Evolutionary conservation across 2,797 vertebrate species (phyloP), one percentile per base, ranked within the genome.

Genomic region (Manis pentadactyla): DNA sequence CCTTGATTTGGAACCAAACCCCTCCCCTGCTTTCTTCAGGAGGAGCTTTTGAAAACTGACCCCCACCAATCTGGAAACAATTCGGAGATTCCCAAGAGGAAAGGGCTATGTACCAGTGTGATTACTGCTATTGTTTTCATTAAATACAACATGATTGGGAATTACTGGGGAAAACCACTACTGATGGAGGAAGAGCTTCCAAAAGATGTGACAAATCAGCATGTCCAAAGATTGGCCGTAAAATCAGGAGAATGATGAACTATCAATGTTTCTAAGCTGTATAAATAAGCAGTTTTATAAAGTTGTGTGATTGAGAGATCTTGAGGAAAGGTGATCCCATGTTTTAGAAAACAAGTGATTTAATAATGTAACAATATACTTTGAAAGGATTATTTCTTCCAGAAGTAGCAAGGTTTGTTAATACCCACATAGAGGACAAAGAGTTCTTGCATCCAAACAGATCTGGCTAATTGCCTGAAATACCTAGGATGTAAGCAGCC

Each of bases 41-140:
- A 78, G 39, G 66, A 93, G 39, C 71, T 90, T 96, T 97, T 94
- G 79, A 88, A 97, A 95, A 91, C 87, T 55, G 73, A 78, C 74
- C 69, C 63, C 19, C n/a, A 57, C 59, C 68, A 89, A 94, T 97
- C 96, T 97, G 97, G 96, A 98, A 97, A 71, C 53, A 39, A 96
- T 98, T 92, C 92, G 79, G 79, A 93, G 64, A 89, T n/a, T 85
- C 97, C 94, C 94, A 57, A 3, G 84, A 93, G 97, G 68, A 96
- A 92, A 89, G 74, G 63, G 53, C 68, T 90, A 57, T 34, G 53
- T 74, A 83, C 69, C 88, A 63, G 14, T 46, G 61, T 69, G 94
- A 97, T 95, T 91, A 87, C 55, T 39, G 49, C 64, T 84, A 82
- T 53, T 97, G 78, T 89, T 97, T 83, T 95, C 78, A 91, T 94